Base-by-base conservation (phyloP, 1,140 invertebrate species). In the Elymnias hypermnestra region DNA sequence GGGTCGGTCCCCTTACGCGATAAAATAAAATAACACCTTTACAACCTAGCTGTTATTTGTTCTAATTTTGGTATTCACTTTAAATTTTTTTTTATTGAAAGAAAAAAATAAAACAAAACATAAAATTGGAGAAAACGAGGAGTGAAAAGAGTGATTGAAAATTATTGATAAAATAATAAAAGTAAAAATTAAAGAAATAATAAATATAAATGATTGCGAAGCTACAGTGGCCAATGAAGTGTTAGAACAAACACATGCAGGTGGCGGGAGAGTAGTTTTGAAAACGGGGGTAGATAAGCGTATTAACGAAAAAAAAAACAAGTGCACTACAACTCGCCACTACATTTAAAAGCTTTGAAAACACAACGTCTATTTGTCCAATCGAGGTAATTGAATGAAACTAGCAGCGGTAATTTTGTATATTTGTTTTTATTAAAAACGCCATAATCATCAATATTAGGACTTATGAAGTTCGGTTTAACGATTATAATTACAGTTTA, bases 1-100 rank as follows among this genome's bases (percentile, higher is more conserved):
- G 90, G 89, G 91, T 91, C 87, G 90, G 89, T 88, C 90, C 90
- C 90, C 89, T 86, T 77, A 87, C 87, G 87, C 78, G 68, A 53
- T 72, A 64, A 71, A 70, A 73, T 49, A 64, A 69, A 70, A 70
- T 61, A 71, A 63, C 65, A 62, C 58, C 57, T 59, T 51, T 46
- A 53, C 61, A 59, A 65, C 78, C 77, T 79, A 76, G 60, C 63
- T 57, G 51, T 53, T 56, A 48, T 50, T 50, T 55, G 52, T 63
- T 66, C 56, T 64, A 55, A n/a, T n/a, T n/a, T n/a, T n/a, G n/a
- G n/a, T n/a, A n/a, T n/a, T n/a, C n/a, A 61, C 46, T 52, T 62
- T 56, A 63, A 50, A 63, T 48, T 64, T 57, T 41, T 38, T 53
- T 51, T 63, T 53, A 57, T 15, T n/a, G 2, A 45, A 59, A 62